A percentile compares a stretch with the other conserved stretches of the same genome.
These are phyloP conservation scores for Tridacna gigas DNA, from an alignment of 2,888 invertebrate species.

Conservation along the genomic window DNA sequence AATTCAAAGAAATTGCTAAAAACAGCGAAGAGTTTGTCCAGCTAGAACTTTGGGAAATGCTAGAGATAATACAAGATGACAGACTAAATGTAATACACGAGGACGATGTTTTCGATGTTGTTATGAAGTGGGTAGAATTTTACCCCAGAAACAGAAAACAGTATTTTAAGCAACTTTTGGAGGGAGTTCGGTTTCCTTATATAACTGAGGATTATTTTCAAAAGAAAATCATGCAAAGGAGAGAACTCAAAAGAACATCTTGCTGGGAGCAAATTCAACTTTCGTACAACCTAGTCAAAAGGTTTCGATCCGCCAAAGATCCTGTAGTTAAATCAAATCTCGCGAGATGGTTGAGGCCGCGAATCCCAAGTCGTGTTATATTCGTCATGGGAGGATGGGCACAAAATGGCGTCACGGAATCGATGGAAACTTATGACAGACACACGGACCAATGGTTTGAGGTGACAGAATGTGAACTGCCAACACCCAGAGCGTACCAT, in stretches of 20 bases:
- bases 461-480: constrained; percentile 87
- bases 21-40: constrained; percentile 73
- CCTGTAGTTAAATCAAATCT: constrained; percentile 34
- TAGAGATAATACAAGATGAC: constrained; percentile 86
- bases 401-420: constrained; percentile 88
- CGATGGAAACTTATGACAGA: constrained; percentile 86
- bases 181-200: constrained; percentile 70
- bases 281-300: constrained; percentile 56
- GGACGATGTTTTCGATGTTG: constrained; percentile 82
- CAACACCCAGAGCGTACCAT: constrained; percentile 92
- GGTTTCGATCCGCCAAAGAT: constrained; percentile 47
- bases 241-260: constrained; percentile 55
- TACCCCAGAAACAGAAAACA: constrained; percentile 90
- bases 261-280: constrained; percentile 51
- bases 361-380: constrained; percentile 95
- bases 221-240: constrained; percentile 47
- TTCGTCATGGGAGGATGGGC: constrained; percentile 94
- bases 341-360: constrained; percentile 79
- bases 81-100: constrained; percentile 90
- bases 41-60: constrained; percentile 86
- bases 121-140: constrained; percentile 87
- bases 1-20: constrained; percentile 73
- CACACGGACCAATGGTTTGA: constrained; percentile 90
- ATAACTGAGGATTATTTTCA: constrained; percentile 62
- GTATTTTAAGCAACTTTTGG: constrained; percentile 88